A percentile compares a stretch with the other conserved stretches of the same genome.
These are phyloP conservation scores for Dysdera silvatica DNA, from an alignment of 1,140 invertebrate genomes.

Conservation along the genomic window DNA sequence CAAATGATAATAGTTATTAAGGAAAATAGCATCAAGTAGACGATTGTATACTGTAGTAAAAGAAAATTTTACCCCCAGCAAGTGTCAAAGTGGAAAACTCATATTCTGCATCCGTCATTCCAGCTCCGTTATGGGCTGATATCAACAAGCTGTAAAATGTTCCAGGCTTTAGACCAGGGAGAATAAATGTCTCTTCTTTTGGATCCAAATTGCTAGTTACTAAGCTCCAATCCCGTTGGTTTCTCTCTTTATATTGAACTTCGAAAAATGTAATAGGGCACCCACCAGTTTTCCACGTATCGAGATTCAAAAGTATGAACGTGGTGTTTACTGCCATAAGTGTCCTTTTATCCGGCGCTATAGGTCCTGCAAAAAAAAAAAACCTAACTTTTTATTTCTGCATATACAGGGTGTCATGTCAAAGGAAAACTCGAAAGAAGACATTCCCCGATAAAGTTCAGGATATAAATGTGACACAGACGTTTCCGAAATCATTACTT, in stretches of 20 bases:
- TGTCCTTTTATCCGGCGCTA: constrained; percentile 34
- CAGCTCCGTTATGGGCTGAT: constrained; percentile 84
- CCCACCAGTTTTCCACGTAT: constrained; percentile 55
- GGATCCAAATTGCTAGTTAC: constrained; percentile 31
- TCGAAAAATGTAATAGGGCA: constrained; percentile 47
- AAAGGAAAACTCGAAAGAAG: no score
- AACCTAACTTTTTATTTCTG: no score
- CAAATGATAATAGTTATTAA: no score
- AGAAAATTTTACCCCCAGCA: constrained; percentile 48
- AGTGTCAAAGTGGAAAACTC: constrained; percentile 58
- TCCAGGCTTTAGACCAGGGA: constrained; percentile 81
- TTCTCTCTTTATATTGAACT: constrained; percentile 35
- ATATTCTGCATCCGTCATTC: constrained; percentile 74
- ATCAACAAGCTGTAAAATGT: constrained; percentile 81
- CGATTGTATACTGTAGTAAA: no score
- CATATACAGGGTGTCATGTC: no score
- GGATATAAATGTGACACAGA: no score
- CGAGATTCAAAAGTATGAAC: constrained; percentile 45
- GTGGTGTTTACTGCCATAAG: constrained; percentile 43
- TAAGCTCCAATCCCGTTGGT: constrained; percentile 36
- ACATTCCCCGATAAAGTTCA: no score
- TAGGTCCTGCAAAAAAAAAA: constrained; percentile 33
- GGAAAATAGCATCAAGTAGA: no score
- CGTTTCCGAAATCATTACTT: no score
- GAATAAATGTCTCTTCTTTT: constrained; percentile 50